These are phyloP conservation scores for Microplitis mediator DNA, from an alignment of 1,140 invertebrate species.

Conservation along the genomic window DNA sequence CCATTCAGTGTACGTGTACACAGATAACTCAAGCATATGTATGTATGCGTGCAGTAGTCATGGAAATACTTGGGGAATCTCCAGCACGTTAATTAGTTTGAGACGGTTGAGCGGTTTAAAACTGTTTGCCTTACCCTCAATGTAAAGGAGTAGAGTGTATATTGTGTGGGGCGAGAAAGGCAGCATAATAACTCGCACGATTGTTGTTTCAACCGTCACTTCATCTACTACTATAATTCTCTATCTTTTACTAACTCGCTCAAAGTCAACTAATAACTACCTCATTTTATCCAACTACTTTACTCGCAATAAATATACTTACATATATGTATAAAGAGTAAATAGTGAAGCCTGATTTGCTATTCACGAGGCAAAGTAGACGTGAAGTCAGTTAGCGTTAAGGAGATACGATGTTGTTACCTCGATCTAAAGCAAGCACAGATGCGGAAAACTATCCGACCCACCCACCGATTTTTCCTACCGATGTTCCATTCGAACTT, in stretches of 20 bases:
- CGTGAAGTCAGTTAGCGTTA: conserved; percentile 32
- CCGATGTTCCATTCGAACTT: conserved; percentile 4
- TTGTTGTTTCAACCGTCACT: conserved; percentile 45
- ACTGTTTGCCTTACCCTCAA: conserved; percentile 50
- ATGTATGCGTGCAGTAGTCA: background rate
- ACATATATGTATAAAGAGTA: background rate
- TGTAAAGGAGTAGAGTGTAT: conserved; percentile 1
- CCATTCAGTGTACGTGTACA: background rate
- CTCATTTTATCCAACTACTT: background rate
- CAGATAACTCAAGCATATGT: background rate
- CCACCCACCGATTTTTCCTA: conserved; percentile 8
- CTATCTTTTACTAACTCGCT: background rate
- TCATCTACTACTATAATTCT: background rate
- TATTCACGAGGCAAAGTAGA: background rate
- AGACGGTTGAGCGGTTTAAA: conserved; percentile 46
- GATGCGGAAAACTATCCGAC: conserved; percentile 50
- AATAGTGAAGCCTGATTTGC: background rate
- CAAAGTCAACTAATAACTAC: background rate
- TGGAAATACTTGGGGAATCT: conserved; percentile 26
- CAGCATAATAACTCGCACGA: conserved; percentile 41
- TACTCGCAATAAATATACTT: too few relatives aligned
- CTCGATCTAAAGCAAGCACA: conserved; percentile 32
- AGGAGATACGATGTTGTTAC: conserved; percentile 1
- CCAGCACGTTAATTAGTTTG: conserved; percentile 55
- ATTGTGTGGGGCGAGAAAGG: conserved; percentile 23